A percentile compares a stretch with the other conserved stretches of the same genome.
Conservation (phyloP, 2,888 invertebrate genomes). For the Epicampocera succincta region DNA sequence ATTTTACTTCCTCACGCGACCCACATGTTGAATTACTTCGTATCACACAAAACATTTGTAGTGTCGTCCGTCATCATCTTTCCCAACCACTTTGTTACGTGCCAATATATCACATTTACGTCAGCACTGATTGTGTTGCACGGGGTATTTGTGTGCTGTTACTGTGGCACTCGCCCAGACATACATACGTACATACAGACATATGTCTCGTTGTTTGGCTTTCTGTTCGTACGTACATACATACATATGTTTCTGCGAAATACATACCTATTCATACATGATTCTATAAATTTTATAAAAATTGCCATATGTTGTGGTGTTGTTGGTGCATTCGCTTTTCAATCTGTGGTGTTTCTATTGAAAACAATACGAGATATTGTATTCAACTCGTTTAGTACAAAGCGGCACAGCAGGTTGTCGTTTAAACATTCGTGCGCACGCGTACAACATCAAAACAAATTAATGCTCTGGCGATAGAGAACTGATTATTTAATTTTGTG, state of each 20-base stretch:
- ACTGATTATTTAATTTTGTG: slow-evolving; percentile 79
- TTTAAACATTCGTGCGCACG: slow-evolving; percentile 78
- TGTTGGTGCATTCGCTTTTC: slow-evolving; percentile 23
- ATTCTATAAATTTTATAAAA: slow-evolving; percentile 61
- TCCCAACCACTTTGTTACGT: slow-evolving; percentile 73
- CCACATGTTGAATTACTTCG: slow-evolving; percentile 24
- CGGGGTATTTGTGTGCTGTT: slow-evolving; percentile 55
- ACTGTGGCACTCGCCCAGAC: slow-evolving; percentile 17
- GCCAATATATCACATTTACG: slow-evolving; percentile 80
- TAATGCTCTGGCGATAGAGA: slow-evolving; percentile 76
- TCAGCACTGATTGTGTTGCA: slow-evolving; percentile 74
- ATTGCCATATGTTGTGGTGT: slow-evolving; percentile 51
- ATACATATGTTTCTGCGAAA: slow-evolving; percentile 51
- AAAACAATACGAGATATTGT: slow-evolving; percentile 26
- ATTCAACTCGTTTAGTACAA: slow-evolving; percentile 55
- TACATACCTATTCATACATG: slow-evolving; percentile 65
- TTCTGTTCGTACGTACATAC: slow-evolving; percentile 1
- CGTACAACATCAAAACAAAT: slow-evolving; percentile 80
- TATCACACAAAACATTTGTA: slow-evolving; percentile 41
- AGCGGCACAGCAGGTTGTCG: slow-evolving; percentile 68
- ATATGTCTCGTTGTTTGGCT: too few relatives aligned
- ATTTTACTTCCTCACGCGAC: slow-evolving; percentile 48
- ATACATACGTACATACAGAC: not conserved
- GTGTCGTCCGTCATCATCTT: slow-evolving; percentile 41
- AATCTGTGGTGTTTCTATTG: slow-evolving; percentile 42